Evolutionary conservation across 37 sponge, comb jelly and placozoan genomes (phyloP).

Genomic region (Crambe crambe): DNA sequence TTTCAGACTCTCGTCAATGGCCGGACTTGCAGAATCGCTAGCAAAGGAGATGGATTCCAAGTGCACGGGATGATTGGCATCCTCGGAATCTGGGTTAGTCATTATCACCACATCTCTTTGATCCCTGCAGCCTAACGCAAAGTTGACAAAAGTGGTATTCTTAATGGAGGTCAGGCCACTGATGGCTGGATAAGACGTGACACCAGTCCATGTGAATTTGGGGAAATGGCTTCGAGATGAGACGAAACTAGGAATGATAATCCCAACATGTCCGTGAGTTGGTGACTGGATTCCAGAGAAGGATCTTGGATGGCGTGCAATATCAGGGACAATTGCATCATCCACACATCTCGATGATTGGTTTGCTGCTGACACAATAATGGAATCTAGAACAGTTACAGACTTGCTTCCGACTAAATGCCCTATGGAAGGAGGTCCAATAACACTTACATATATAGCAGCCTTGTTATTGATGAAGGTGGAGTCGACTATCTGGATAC

Average conservation of each 20-base stretch:
- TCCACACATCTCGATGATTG: not conserved
- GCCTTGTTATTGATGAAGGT: conserved; percentile 77
- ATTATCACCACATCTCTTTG: conserved; percentile 55
- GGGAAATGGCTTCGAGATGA: conserved; percentile 66
- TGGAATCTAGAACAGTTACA: conserved; percentile 39
- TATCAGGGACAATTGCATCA: conserved; percentile 32
- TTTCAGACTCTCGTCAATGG: not conserved
- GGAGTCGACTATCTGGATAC: conserved; percentile 43
- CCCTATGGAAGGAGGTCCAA: conserved; percentile 61
- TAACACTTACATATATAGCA: conserved; percentile 68
- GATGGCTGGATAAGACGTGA: conserved; percentile 79
- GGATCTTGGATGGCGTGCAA: conserved; percentile 49
- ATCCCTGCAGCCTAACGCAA: not conserved
- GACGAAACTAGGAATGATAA: conserved; percentile 63
- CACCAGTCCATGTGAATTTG: conserved; percentile 26
- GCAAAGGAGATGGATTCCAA: conserved; percentile 15
- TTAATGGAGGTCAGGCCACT: conserved; percentile 59
- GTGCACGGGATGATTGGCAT: conserved; percentile 76
- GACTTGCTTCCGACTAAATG: conserved; percentile 58
- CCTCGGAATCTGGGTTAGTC: conserved; percentile 66
- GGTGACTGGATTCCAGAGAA: conserved; percentile 4
- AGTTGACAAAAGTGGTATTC: conserved; percentile 51
- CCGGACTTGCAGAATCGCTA: not conserved
- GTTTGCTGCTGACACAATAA: conserved; percentile 27
- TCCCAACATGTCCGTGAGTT: conserved; percentile 66